phyloP scores from a whole-genome alignment of 2,113 vertebrate genomes.

The Neoarius graeffei region DNA sequence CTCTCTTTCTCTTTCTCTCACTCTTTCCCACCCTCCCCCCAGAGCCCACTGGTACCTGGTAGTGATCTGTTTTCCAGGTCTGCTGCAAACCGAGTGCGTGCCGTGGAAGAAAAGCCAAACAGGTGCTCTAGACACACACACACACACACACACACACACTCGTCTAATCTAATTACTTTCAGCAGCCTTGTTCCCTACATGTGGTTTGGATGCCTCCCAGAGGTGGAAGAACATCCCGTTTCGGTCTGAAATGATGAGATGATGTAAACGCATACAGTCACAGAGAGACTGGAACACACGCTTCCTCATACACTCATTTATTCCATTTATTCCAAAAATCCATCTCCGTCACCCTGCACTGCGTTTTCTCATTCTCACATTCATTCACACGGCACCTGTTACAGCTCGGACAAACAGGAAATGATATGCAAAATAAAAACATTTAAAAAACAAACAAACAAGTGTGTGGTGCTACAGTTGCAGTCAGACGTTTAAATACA shows the following conservation, averaged over 20 bases:
- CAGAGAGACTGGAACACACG: not conserved
- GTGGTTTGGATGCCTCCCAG: not conserved
- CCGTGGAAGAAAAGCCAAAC: constrained; percentile 57
- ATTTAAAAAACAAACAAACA: too few relatives aligned
- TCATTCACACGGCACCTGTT: not conserved
- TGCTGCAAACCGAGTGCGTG: constrained; percentile 76
- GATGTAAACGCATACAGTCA: not conserved
- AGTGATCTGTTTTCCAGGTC: constrained; percentile 90
- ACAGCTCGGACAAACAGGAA: not conserved
- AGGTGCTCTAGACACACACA: constrained; percentile 36
- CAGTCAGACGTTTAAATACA: too few relatives aligned
- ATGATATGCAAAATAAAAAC: not conserved
- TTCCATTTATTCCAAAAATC: not conserved
- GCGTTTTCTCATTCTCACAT: not conserved
- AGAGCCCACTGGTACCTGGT: constrained; percentile 94
- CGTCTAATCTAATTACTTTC: constrained; percentile 5
- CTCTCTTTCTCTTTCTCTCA: not conserved
- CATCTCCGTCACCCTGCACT: not conserved
- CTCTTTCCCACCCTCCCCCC: constrained; percentile 14
- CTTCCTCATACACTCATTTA: not conserved
- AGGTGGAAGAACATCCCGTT: constrained; percentile 29
- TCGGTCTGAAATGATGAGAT: constrained; percentile 5
- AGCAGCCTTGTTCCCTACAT: not conserved
- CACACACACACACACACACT: not conserved
- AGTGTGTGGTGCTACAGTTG: not conserved